Conservation (phyloP, 2,888 invertebrate genomes). For the Drosophila flavopinicola region DNA sequence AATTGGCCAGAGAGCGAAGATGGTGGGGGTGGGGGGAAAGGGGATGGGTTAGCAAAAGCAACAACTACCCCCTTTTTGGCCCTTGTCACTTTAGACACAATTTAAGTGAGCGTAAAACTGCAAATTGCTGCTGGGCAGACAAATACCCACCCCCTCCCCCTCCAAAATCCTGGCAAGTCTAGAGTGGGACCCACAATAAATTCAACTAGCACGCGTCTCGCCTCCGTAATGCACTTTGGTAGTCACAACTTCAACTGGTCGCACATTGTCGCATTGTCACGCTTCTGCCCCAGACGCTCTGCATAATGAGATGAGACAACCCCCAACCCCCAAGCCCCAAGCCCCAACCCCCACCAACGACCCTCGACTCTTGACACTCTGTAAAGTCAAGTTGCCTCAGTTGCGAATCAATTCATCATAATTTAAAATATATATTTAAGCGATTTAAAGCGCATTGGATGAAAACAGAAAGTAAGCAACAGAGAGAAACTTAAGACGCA, state of each 20-base stretch:
- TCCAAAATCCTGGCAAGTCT: neutral
- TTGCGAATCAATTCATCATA: conserved; percentile 63
- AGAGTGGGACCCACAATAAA: conserved; percentile 53
- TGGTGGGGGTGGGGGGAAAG: neutral
- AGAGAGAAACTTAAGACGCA: conserved; percentile 1
- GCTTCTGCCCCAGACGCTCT: conserved; percentile 61
- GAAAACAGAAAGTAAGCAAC: neutral
- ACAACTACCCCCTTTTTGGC: conserved; percentile 52
- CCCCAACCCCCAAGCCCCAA: too few species aligned
- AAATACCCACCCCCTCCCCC: neutral
- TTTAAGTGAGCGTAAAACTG: conserved; percentile 80
- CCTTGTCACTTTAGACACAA: conserved; percentile 76
- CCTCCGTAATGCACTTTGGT: conserved; percentile 54
- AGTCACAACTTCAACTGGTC: conserved; percentile 4
- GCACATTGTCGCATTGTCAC: conserved; percentile 72
- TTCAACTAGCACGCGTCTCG: conserved; percentile 65
- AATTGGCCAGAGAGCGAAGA: neutral
- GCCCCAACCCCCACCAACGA: too few species aligned
- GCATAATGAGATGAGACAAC: conserved; percentile 79
- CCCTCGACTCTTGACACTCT: conserved; percentile 31
- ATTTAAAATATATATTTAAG: conserved; percentile 66
- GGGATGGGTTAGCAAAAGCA: conserved; percentile 24
- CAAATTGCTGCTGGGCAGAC: conserved; percentile 71
- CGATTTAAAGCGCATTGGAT: conserved; percentile 20
- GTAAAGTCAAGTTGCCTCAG: conserved; percentile 45